Base-by-base conservation (phyloP, 2,888 invertebrate species). In the Spicauda simplicius region DNA sequence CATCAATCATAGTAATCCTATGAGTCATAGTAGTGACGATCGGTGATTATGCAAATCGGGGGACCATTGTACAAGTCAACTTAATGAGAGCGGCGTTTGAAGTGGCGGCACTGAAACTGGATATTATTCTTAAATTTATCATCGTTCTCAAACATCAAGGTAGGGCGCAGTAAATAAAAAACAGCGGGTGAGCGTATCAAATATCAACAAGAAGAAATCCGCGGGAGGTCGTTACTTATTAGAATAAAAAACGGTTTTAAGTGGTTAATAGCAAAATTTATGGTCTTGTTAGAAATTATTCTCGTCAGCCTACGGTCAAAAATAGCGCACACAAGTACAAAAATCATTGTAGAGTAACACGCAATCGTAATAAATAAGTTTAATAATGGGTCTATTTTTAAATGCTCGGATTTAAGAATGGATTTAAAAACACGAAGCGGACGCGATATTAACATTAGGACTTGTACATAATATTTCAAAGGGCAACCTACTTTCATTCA, bases 201-300 rank as follows among this genome's bases (percentile, higher is more conserved):
- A 71, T 69, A 67, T 71, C 69, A 50, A 60, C 66, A 45, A 67
- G 70, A 67, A 69, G 57, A 41, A 48, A 61, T 16, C 70, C 61
- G 33, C 70, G 64, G 71, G 69, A 64, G 67, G 71, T 71, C 71
- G 11, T 68, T 58, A 58, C 68, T 68, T 68, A 68, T 68, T 68
- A 68, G 63, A 68, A 68, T 68, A 68, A 68, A 68, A 68, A 68
- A 63, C 68, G 53, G 53, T 63, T 63, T 58, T 63, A 54, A 58
- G 48, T 63, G 54, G 63, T 68, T 68, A 67, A 68, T 69, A 61
- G 68, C 25, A 18, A 45, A 68, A 69, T 69, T 71, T 71, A 69
- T 69, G 57, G 54, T 68, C 68, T 58, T 68, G 68, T 68, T 63
- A 63, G 53, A 62, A 52, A 68, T 68, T 52, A 41, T 58, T 63